Base-by-base conservation (phyloP, 2,797 vertebrate genomes). In the Pelochelys cantorii region DNA sequence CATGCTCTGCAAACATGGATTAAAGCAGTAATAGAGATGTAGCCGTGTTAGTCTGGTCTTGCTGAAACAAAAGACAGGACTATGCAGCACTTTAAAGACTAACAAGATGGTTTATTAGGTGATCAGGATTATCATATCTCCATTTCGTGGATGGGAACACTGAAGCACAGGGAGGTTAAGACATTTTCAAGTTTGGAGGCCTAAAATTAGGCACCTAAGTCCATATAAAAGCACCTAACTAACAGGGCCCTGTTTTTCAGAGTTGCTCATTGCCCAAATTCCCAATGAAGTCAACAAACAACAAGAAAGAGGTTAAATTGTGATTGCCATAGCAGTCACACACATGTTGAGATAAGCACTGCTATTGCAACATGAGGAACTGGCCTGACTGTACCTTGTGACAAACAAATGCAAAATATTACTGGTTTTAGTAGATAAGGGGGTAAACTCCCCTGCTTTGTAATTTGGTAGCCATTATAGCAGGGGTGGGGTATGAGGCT, bases 291-390 rank as follows among this genome's bases (percentile, higher is more conserved):
- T 34, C n/a, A 68, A 68, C 65, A 68, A 68, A 68, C 68, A 57
- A 54, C 65, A 92, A 74, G 77, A 23, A 27, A 71, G 86, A 27
- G 34, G 55, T 59, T 27, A 55, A 23, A 4, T 56, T 55, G 55
- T 25, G 31, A 65, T 71, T 84, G 25, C 31, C 52, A 5, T 22
- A 3, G 71, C 55, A 86, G 18, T 62, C 68, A 81, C 34, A 13
- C 10, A 27, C 11, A 18, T 42, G n/a, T 15, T 80, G 81, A 15
- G 54, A 29, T 0, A 56, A 82, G 31, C 20, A 74, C 78, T n/a
- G 0, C 0, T 79, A 31, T 29, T 79, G 57, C 18, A 78, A 5
- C 48, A 31, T n/a, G 7, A 9, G 59, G 77, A 14, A 0, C 23
- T 71, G 0, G 14, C 37, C 78, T 81, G 34, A 22, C 11, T 71